phyloP scores from a whole-genome alignment of 2,888 invertebrate species.

The Hartigia nigra region DNA sequence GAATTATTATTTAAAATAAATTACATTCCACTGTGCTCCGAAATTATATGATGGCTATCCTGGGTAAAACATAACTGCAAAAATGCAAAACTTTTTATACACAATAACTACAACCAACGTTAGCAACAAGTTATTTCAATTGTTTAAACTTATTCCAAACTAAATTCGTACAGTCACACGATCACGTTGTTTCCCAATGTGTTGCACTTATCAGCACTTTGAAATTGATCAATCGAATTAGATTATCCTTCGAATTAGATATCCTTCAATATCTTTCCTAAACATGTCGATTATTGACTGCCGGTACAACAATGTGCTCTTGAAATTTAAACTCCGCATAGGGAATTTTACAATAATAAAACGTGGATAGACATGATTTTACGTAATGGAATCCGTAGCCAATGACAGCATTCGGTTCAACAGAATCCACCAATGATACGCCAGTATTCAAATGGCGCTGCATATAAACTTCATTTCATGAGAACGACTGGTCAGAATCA shows the following conservation, averaged over 20 bases:
- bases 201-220: not conserved
- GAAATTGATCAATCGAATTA: not conserved
- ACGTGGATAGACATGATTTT: not conserved
- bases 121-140: not conserved
- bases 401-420: not conserved
- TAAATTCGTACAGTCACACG: not conserved
- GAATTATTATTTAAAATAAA: not conserved
- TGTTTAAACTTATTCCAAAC: not conserved
- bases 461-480: not conserved
- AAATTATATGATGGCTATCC: not conserved
- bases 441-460: not conserved
- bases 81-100: not conserved
- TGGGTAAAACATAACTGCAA: not conserved
- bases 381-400: not conserved
- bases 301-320: not conserved
- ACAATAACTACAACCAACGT: not conserved
- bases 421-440: not conserved
- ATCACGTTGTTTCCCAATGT: not conserved
- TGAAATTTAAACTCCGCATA: not conserved
- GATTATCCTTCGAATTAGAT: not conserved
- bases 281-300: not conserved
- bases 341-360: not conserved
- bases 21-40: not conserved
- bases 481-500: not conserved
- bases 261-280: not conserved